Evolutionary conservation across 2,113 vertebrate species (phyloP), one percentile per base, ranked within the genome.

Genomic region (Lontra canadensis): DNA sequence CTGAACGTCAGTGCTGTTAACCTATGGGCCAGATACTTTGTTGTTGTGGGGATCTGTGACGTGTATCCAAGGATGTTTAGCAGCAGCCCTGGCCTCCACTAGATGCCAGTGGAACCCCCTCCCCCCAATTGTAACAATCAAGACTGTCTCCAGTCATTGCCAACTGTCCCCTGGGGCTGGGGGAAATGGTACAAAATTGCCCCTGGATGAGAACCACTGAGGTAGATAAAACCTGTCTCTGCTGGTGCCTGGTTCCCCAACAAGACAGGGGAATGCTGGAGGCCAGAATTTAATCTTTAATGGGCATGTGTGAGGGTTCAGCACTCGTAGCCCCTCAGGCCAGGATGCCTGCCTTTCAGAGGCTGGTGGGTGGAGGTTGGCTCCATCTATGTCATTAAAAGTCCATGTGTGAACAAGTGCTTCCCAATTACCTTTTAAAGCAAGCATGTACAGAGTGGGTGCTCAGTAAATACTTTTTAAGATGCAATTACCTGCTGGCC

Each of bases 381-480:
- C 87, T 88, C 90, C 80, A 36, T 82, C 81, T 63, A 29, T 89
- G 90, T 94, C 57, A 74, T 91, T 96, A 78, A 96, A 96, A 95
- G 47, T 79, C 92, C 85, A 4, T 93, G 96, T 97, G 76, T 96
- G 97, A 97, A 97, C 84, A 97, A 97, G 92, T 95, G 90, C 92
- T 94, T 78, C 85, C 59, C 87, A 96, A 88, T 97, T 95, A 97
- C 84, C 80, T 97, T 96, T 94, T 73, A 90, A 95, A 96, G 71
- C 92, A 97, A 90, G 94, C 96, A 97, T 86, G 88, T 94, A 94
- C 93, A 96, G 96, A 96, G 84, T 97, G 96, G 94, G 96, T 42
- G 90, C 93, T 97, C 87, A 96, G 79, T 98, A 98, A 98, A 98
- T 98, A 95, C 69, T 94, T 95, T 61, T 88, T 59, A 88, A 95